These are phyloP conservation scores for Linyphia triangularis DNA, from an alignment of 2,888 invertebrate species.

Conservation along the genomic window DNA sequence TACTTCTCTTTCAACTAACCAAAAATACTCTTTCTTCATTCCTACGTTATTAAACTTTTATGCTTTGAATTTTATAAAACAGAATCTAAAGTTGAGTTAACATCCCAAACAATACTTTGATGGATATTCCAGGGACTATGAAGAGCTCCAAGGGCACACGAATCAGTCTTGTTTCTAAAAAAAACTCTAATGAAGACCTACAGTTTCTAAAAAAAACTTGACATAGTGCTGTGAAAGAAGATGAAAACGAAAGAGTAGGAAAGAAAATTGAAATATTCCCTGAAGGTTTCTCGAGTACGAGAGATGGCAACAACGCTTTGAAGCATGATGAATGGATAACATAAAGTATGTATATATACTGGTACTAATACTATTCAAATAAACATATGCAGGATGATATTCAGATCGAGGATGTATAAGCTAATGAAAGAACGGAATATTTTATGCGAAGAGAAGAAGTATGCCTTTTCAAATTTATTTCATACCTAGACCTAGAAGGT, in stretches of 20 bases:
- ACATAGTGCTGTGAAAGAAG: not conserved
- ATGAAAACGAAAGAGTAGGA: not conserved
- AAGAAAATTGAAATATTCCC: conserved; percentile 49
- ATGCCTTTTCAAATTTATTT: too few species aligned
- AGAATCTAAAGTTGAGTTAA: not conserved
- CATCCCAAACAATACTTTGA: not conserved
- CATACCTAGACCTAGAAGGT: too few species aligned
- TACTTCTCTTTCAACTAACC: too few species aligned
- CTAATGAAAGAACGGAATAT: too few species aligned
- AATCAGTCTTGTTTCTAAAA: not conserved
- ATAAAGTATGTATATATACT: not conserved
- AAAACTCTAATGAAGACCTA: conserved; percentile 25
- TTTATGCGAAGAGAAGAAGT: too few species aligned
- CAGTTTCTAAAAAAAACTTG: not conserved
- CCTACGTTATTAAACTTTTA: too few species aligned
- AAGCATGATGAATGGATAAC: conserved; percentile 20
- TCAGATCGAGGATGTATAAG: too few species aligned
- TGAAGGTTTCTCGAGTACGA: not conserved
- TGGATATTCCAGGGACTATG: not conserved
- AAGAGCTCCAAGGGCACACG: not conserved
- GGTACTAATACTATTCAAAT: too few species aligned
- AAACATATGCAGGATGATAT: too few species aligned
- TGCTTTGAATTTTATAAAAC: too few species aligned
- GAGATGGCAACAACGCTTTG: not conserved
- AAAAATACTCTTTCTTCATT: too few species aligned